A percentile compares a stretch with the other conserved stretches of the same genome.
Conservation (phyloP, 1,140 invertebrate species). For the Zaprionus lachaisei region DNA sequence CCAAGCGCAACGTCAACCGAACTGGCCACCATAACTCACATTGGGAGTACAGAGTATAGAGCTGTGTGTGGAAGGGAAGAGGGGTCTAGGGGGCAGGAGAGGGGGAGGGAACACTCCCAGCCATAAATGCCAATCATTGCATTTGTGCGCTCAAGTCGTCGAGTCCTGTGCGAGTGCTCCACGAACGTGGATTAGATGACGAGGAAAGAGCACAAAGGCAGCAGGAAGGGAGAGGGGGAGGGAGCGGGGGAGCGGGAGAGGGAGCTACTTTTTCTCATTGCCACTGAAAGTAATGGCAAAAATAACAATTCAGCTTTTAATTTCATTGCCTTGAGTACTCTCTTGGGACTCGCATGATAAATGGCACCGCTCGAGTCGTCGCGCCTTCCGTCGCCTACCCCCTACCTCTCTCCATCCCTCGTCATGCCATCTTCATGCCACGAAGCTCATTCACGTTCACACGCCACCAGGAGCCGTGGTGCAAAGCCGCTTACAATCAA, state of each 20-base stretch:
- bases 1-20: conserved; percentile 34
- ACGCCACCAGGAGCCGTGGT: conserved; percentile 2
- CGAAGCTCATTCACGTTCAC: conserved; percentile 4
- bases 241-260: background rate
- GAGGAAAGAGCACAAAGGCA: background rate
- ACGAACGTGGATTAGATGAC: background rate
- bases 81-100: background rate
- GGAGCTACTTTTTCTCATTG: conserved; percentile 1
- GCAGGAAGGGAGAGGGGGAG: background rate
- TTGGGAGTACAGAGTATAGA: background rate
- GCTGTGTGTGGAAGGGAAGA: background rate
- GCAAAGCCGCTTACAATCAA: background rate
- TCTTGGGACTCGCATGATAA: conserved; percentile 69
- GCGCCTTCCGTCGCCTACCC: background rate
- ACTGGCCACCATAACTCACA: conserved; percentile 41
- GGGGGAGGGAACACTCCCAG: conserved; percentile 4
- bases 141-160: conserved; percentile 16
- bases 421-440: background rate
- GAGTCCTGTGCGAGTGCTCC: background rate
- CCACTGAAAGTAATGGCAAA: conserved; percentile 24
- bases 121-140: conserved; percentile 72
- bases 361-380: conserved; percentile 32
- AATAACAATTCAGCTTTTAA: conserved; percentile 75
- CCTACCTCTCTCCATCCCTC: background rate
- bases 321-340: conserved; percentile 73